Evolutionary conservation across 2,888 invertebrate species (phyloP), one percentile per base, ranked within the genome.

Genomic region (Aleiodes alternator): DNA sequence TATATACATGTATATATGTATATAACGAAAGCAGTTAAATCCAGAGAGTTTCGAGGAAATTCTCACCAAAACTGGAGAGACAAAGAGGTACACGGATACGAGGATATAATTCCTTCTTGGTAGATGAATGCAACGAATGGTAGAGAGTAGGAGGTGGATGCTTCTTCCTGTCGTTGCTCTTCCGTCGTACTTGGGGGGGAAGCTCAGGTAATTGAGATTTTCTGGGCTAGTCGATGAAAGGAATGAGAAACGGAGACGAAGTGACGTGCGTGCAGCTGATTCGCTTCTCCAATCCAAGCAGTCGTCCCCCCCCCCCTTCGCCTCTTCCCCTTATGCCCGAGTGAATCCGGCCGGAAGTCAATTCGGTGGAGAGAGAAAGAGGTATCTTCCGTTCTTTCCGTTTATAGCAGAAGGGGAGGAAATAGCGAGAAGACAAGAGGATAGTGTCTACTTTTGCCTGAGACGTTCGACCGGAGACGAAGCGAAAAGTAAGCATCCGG

Each of bases 1-100:
- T 23, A 23, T 23, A 23, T 23, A 23, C 2, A 23, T 23, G 2
- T 23, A 23, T 23, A 23, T 23, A 23, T 23, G 23, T 23, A 23
- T 23, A 64, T 34, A 4, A 23, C 23, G 56, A 48, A 64, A 64
- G 64, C 64, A 64, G 64, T 64, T 64, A 48, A 48, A 43, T 48
- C 43, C 64, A 43, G 64, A 64, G 48, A 43, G 43, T 43, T 64
- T 64, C 34, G 4, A 6, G 64, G 34, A 34, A 64, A 48, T 43
- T 64, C 64, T 48, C 48, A 23, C 14, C 14, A 34, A 48, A 84
- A 82, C 84, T 83, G 82, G 82, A 84, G 86, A 86, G 86, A 86
- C 86, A 86, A 85, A 84, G 85, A 84, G 82, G 81, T 84, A 83
- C 83, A 83, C 83, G 84, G 83, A 86, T 84, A 84, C 86, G 84